phyloP scores from a whole-genome alignment of 2,888 invertebrate species.

The Chouioia cunea region DNA sequence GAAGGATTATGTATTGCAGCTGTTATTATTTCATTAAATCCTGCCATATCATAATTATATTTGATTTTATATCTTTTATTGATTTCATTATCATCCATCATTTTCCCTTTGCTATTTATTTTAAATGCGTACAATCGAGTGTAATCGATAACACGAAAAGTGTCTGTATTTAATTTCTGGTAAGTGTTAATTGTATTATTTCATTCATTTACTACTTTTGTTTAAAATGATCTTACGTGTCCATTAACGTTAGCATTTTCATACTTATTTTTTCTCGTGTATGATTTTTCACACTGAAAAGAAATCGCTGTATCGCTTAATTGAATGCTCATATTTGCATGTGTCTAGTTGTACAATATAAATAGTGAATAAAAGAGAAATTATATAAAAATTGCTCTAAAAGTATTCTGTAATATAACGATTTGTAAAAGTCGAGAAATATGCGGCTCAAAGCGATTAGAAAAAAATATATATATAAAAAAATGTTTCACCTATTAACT shows the following conservation, averaged over 20 bases:
- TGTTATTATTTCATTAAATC: slow-evolving; percentile 54
- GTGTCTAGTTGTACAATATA: slow-evolving; percentile 43
- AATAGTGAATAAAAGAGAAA: slow-evolving; percentile 7
- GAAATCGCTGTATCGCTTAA: slow-evolving; percentile 28
- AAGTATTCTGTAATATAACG: slow-evolving; percentile 34
- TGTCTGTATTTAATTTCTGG: slow-evolving; percentile 7
- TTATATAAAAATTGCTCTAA: slow-evolving; percentile 32
- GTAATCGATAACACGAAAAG: too few species aligned
- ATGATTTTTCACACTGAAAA: slow-evolving; percentile 13
- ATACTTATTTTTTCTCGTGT: not conserved
- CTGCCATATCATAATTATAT: slow-evolving; percentile 51
- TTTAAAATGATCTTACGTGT: slow-evolving; percentile 6
- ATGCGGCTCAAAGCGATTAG: slow-evolving; percentile 20
- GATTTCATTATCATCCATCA: slow-evolving; percentile 21
- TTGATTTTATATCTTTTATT: slow-evolving; percentile 30
- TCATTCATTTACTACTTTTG: slow-evolving; percentile 1
- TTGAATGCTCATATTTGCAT: slow-evolving; percentile 42
- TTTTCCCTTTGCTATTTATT: slow-evolving; percentile 16
- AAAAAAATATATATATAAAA: slow-evolving; percentile 24
- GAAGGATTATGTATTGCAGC: slow-evolving; percentile 50
- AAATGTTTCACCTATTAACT: slow-evolving; percentile 43
- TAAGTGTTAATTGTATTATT: slow-evolving; percentile 40
- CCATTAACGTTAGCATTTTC: not conserved
- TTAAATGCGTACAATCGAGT: not conserved
- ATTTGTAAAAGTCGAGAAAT: slow-evolving; percentile 32